A percentile compares a stretch with the other conserved stretches of the same genome.
phyloP scores from a whole-genome alignment of 1,140 invertebrate species.

The Tetranychus urticae region DNA sequence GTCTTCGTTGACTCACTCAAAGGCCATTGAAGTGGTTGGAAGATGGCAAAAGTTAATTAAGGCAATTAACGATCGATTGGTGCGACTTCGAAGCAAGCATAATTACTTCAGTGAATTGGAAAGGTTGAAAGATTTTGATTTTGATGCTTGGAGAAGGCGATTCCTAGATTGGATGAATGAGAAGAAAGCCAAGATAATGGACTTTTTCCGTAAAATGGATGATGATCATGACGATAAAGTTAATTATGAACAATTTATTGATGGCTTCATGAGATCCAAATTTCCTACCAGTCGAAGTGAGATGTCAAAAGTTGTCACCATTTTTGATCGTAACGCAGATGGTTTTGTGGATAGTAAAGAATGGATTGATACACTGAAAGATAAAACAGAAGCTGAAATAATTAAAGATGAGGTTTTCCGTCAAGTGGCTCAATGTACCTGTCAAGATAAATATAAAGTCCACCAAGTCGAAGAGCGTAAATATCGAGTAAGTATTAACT shows the following conservation, averaged over 20 bases:
- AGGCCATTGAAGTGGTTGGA: conserved; percentile 73
- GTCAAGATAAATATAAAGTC: conserved; percentile 84
- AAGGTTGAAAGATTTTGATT: conserved; percentile 88
- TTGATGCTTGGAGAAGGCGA: conserved; percentile 94
- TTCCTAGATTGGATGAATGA: conserved; percentile 98
- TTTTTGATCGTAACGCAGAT: conserved; percentile 81
- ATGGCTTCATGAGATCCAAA: conserved; percentile 91
- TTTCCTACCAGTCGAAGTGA: conserved; percentile 89
- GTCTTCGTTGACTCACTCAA: conserved; percentile 59
- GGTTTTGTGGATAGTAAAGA: conserved; percentile 94
- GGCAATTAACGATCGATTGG: conserved; percentile 78
- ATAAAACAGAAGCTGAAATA: conserved; percentile 63
- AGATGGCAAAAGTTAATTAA: conserved; percentile 92
- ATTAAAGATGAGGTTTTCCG: conserved; percentile 95
- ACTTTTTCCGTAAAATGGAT: conserved; percentile 94
- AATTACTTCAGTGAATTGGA: conserved; percentile 34
- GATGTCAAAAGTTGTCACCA: conserved; percentile 92
- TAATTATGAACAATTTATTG: conserved; percentile 85
- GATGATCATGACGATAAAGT: conserved; percentile 89
- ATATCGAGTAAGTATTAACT: conserved; percentile 50
- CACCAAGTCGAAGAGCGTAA: conserved; percentile 97
- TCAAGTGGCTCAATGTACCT: conserved; percentile 73
- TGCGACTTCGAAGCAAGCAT: conserved; percentile 68
- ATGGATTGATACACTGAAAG: conserved; percentile 83
- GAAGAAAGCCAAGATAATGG: conserved; percentile 90